Conservation (phyloP, 2,888 invertebrate species). For the Eristalinus sepulchralis region DNA sequence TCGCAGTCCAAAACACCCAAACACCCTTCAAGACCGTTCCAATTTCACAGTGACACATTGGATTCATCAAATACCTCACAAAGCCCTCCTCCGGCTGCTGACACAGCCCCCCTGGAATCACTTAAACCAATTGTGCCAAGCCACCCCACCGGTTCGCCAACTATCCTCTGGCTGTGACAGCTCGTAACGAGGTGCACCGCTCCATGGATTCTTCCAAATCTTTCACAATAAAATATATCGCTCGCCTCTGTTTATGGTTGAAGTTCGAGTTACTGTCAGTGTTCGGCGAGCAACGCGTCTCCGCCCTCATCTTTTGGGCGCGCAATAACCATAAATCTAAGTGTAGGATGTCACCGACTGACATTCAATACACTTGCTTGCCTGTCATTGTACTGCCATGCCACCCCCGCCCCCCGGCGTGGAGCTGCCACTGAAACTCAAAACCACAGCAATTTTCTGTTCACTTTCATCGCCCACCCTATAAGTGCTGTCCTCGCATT, state of each 20-base stretch:
- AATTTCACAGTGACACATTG: background rate
- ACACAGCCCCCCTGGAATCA: background rate
- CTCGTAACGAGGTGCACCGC: background rate
- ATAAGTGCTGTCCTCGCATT: constrained; percentile 13
- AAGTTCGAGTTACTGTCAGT: background rate
- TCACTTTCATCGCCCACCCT: constrained; percentile 38
- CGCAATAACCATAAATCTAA: constrained; percentile 53
- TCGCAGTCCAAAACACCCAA: background rate
- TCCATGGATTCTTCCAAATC: background rate
- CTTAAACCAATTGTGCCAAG: background rate
- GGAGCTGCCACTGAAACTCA: constrained; percentile 1
- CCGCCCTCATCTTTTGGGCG: constrained; percentile 16
- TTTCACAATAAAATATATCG: background rate
- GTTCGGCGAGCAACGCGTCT: background rate
- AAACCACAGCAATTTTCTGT: constrained; percentile 51
- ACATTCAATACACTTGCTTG: constrained; percentile 43
- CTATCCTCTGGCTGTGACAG: background rate
- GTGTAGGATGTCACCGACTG: constrained; percentile 40
- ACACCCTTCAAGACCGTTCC: background rate
- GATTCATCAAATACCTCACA: background rate
- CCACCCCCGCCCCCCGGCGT: no score
- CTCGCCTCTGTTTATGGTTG: background rate
- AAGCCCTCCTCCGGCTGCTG: background rate
- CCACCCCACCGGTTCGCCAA: background rate
- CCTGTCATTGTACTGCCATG: background rate